These are phyloP conservation scores for Phrynocephalus versicolor DNA, from an alignment of 2,113 vertebrate genomes.

Conservation along the genomic window DNA sequence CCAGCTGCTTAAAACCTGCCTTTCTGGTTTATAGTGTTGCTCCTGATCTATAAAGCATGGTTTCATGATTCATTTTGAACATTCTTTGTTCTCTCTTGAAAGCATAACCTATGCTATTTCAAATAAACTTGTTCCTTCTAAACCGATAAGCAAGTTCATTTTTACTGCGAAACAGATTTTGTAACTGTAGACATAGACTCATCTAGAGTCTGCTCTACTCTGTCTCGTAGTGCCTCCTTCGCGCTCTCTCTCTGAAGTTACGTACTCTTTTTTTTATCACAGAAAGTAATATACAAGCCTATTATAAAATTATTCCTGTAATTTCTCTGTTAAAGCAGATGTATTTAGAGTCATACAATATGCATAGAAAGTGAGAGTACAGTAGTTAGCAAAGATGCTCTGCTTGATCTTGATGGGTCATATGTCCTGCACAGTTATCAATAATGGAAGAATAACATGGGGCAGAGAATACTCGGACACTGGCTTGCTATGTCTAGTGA, in stretches of 20 bases:
- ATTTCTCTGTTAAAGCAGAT: not conserved
- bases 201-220: not conserved
- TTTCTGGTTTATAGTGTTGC: conserved; percentile 70
- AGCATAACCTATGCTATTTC: conserved; percentile 60
- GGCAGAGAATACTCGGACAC: not conserved
- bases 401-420: not conserved
- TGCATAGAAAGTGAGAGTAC: not conserved
- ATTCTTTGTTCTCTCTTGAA: conserved; percentile 75
- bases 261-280: conserved; percentile 5
- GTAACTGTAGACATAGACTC: conserved; percentile 32
- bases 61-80: conserved; percentile 70
- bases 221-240: not conserved
- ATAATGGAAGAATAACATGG: not conserved
- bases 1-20: conserved; percentile 70
- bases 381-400: not conserved
- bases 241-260: not conserved
- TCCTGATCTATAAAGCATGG: conserved; percentile 63
- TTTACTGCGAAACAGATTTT: conserved; percentile 49
- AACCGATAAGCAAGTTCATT: conserved; percentile 51
- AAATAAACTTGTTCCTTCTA: conserved; percentile 53
- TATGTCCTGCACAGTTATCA: not conserved
- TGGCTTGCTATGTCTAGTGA: not conserved
- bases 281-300: not conserved
- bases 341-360: not conserved
- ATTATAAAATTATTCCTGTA: not conserved